phyloP scores from a whole-genome alignment of 2,113 vertebrate species.

The Protobothrops mucrosquamatus region DNA sequence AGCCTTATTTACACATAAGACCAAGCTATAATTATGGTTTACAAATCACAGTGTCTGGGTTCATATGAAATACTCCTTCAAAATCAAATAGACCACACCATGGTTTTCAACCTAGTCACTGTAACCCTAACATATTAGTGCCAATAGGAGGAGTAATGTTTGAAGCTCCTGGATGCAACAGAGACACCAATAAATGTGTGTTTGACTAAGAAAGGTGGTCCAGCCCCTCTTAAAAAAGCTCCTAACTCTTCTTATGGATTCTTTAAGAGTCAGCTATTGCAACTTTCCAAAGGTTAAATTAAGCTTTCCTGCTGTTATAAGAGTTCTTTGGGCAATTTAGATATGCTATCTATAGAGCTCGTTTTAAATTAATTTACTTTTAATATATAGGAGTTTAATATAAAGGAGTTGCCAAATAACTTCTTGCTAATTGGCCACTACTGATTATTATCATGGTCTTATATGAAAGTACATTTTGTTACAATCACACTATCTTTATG shows the following conservation, averaged over 20 bases:
- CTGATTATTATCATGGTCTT: conserved; percentile 26
- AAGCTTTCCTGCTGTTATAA: conserved; percentile 2
- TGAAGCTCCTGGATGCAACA: neutral
- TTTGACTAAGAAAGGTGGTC: neutral
- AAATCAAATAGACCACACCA: neutral
- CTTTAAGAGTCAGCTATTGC: neutral
- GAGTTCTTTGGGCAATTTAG: conserved; percentile 11
- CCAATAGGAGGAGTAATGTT: neutral
- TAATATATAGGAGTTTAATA: neutral
- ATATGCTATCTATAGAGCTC: neutral
- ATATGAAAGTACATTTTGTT: conserved; percentile 28
- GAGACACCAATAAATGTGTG: neutral
- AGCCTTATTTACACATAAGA: neutral
- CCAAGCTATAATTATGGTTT: neutral
- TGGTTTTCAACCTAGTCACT: too few relatives aligned
- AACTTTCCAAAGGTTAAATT: neutral
- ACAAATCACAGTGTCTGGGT: neutral
- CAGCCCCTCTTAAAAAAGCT: neutral
- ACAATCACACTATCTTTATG: conserved; percentile 26
- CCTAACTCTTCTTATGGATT: neutral
- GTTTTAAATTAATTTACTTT: conserved; percentile 32
- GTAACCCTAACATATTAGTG: neutral
- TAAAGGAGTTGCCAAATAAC: conserved; percentile 10
- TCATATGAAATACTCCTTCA: neutral
- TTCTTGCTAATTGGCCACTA: conserved; percentile 26